phyloP scores from a whole-genome alignment of 1,140 invertebrate species.

The Triops longicaudatus region DNA sequence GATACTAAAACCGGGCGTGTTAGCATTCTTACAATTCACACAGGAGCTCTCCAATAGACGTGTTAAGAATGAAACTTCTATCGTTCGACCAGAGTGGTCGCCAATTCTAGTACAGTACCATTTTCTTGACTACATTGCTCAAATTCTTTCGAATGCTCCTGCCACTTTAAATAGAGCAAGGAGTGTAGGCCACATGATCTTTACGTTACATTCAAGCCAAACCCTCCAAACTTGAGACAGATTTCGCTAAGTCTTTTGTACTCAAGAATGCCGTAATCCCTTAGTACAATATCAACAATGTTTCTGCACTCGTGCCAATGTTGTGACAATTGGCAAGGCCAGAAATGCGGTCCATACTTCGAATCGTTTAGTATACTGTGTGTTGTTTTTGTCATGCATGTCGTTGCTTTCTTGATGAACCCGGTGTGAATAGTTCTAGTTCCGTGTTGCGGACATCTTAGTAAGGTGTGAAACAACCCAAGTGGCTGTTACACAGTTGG shows the following conservation, averaged over 20 bases:
- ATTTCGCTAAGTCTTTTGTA: neutral
- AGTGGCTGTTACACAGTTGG: too few species aligned
- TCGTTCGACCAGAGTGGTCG: neutral
- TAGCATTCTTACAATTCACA: constrained; percentile 8
- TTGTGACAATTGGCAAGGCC: neutral
- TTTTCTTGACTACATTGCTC: neutral
- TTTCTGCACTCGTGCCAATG: neutral
- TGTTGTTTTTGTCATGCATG: too few species aligned
- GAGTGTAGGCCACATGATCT: neutral
- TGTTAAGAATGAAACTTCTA: constrained; percentile 3
- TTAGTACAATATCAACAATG: constrained; percentile 2
- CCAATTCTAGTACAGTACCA: neutral
- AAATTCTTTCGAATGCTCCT: neutral
- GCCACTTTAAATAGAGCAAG: neutral
- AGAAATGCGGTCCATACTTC: neutral
- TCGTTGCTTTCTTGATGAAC: neutral
- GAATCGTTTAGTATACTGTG: too few species aligned
- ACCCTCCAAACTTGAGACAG: neutral
- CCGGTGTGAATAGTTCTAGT: too few species aligned
- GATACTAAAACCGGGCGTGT: constrained; percentile 7
- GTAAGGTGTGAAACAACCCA: too few species aligned
- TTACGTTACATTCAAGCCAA: neutral
- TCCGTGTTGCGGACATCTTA: too few species aligned
- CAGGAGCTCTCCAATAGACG: neutral
- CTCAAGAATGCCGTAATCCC: constrained; percentile 1